A percentile compares a stretch with the other conserved stretches of the same genome.
These are phyloP conservation scores for Rhagonycha lutea DNA, from an alignment of 2,888 invertebrate species.

Conservation along the genomic window DNA sequence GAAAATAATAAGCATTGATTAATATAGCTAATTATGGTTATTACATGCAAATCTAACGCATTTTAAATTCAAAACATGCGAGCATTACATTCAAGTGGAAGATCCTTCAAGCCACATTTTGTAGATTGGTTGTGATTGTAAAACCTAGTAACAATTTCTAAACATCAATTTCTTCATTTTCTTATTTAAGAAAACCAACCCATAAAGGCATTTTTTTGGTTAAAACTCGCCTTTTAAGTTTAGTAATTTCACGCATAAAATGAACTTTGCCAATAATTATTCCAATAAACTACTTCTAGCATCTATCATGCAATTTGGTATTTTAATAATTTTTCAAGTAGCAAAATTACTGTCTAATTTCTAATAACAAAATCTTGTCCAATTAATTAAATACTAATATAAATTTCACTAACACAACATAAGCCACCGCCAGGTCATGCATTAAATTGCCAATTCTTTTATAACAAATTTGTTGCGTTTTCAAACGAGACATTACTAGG, in stretches of 20 bases:
- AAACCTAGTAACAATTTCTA: background rate
- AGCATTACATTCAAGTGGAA: background rate
- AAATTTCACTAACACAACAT: background rate
- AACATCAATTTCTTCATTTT: background rate
- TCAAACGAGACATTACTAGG: background rate
- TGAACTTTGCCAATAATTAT: background rate
- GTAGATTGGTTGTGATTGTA: background rate
- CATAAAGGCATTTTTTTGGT: too few relatives aligned
- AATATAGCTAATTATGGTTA: constrained; percentile 15
- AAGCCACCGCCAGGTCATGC: background rate
- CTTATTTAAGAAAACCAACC: background rate
- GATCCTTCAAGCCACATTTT: background rate
- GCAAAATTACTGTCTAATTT: background rate
- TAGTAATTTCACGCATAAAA: background rate
- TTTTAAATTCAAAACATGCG: background rate
- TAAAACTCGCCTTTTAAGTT: too few relatives aligned
- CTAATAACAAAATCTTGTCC: background rate
- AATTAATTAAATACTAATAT: background rate
- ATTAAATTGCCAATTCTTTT: background rate
- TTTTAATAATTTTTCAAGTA: background rate
- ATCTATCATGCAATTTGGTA: background rate
- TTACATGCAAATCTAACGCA: constrained; percentile 17
- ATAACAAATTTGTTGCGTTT: background rate
- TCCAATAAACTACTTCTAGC: background rate
- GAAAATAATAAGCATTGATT: constrained; percentile 25